phyloP scores from a whole-genome alignment of 2,888 invertebrate genomes.

The Hydriomena furcata region DNA sequence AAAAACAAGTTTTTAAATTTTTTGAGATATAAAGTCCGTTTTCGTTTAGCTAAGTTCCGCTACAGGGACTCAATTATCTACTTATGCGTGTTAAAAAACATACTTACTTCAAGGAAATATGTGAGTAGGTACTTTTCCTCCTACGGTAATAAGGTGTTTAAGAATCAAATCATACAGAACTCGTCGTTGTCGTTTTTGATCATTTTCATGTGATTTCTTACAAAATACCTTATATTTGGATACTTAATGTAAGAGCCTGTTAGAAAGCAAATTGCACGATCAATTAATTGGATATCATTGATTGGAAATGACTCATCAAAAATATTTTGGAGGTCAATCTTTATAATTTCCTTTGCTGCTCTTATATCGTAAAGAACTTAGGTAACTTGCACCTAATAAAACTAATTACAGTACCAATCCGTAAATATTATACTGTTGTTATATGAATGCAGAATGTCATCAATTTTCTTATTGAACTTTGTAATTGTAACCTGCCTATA shows the following conservation, averaged over 20 bases:
- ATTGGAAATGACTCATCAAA: background rate
- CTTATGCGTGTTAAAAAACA: background rate
- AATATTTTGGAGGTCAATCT: too few species aligned
- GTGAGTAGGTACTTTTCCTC: background rate
- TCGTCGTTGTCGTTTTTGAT: too few species aligned
- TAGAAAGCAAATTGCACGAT: constrained; percentile 7
- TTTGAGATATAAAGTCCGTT: background rate
- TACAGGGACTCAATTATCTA: background rate
- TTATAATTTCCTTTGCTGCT: too few species aligned
- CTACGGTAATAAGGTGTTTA: background rate
- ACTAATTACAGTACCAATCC: too few species aligned
- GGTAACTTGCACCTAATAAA: too few species aligned
- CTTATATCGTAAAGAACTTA: too few species aligned
- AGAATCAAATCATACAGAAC: too few species aligned
- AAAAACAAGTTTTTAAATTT: too few species aligned
- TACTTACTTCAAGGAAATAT: background rate
- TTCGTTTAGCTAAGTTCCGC: background rate
- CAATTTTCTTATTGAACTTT: background rate
- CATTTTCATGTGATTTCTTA: background rate
- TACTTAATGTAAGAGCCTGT: too few species aligned
- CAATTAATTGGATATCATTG: too few species aligned
- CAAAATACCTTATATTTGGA: background rate
- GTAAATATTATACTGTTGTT: too few species aligned
- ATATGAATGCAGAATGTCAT: too few species aligned
- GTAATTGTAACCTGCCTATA: background rate